phyloP scores from a whole-genome alignment of 2,797 vertebrate species.

The Alca torda region DNA sequence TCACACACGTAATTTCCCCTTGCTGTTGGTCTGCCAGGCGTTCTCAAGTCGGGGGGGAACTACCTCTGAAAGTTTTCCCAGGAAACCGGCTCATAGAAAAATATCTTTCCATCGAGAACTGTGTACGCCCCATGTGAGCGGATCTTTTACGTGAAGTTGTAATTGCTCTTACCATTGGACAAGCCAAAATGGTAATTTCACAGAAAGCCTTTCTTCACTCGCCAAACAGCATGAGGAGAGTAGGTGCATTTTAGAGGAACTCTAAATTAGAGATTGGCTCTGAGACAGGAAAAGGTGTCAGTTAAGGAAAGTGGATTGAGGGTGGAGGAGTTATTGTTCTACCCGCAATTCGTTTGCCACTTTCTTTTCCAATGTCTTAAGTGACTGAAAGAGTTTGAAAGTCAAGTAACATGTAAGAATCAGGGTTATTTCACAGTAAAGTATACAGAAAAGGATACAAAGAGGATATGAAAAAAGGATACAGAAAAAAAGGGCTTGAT shows the following conservation, averaged over 20 bases:
- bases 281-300: constrained; percentile 5
- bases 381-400: neutral
- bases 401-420: neutral
- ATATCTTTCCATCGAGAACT: neutral
- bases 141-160: neutral
- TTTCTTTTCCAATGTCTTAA: neutral
- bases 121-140: neutral
- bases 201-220: neutral
- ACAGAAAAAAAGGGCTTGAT: neutral
- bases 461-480: neutral
- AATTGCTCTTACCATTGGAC: neutral
- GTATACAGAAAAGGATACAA: neutral
- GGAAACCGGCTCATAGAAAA: neutral
- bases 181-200: neutral
- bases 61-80: neutral
- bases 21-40: neutral
- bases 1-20: neutral
- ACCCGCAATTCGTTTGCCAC: neutral
- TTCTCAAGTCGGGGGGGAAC: neutral
- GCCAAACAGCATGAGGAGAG: neutral
- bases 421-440: neutral
- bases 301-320: neutral
- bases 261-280: neutral
- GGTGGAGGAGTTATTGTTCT: neutral
- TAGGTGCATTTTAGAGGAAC: neutral